Evolutionary conservation across 2,797 vertebrate species (phyloP), one percentile per base, ranked within the genome.

Genomic region (Hemibagrus guttatus): DNA sequence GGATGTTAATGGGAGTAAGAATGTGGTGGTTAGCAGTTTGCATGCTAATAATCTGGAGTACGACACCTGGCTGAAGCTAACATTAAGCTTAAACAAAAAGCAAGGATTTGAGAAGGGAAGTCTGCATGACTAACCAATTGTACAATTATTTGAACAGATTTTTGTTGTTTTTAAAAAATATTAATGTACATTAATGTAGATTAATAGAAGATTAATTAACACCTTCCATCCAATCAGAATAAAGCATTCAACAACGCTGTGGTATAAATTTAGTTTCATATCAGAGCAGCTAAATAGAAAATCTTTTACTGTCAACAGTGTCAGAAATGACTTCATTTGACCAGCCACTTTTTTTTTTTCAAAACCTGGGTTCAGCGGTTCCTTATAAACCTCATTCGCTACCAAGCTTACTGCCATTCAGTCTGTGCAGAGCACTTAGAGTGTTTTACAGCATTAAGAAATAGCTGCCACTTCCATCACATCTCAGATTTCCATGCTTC

Each of bases 401-500:
- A 28, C 26, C 52, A 16, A 69, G 16, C n/a, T 46, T 39, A 68
- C 21, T 54, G 17, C 8, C n/a, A 23, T 59, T n/a, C 4, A 23
- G 4, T 13, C 12, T 71, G 17, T 71, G 35, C 54, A 42, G 26
- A 59, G 68, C 64, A 49, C 85, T 84, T 79, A 63, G 4, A 23
- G 81, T 82, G 66, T 81, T 68, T 84, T 76, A 76, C 52, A 84
- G 49, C 58, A 79, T 69, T 49, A 81, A 76, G 64, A 74, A 83
- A 87, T 28, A 31, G 19, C 66, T 46, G 56, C 69, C 78, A 66
- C 26, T 66, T 75, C 46, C 63, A 72, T 68, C 46, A 42, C 49
- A 63, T 89, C 79, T 83, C 72, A 89, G 85, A 90, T 88, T 35
- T 81, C 83, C 23, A 28, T 52, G 85, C 80, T 89, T 90, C 84